Evolutionary conservation across 2,113 vertebrate genomes (phyloP).

Genomic region (Actinemys pallida): DNA sequence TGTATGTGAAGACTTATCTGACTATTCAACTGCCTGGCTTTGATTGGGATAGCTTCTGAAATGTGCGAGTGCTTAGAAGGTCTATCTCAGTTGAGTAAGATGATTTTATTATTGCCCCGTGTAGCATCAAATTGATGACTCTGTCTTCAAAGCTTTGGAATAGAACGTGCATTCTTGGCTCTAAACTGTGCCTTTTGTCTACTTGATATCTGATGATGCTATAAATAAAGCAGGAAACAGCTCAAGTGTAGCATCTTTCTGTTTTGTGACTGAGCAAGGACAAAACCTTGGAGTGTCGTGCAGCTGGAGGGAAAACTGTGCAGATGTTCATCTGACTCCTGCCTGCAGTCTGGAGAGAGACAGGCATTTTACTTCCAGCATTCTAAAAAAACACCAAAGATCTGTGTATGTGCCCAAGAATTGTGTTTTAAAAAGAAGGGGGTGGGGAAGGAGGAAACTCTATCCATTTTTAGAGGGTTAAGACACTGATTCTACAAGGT

Average conservation of each 20-base stretch:
- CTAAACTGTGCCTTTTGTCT: not conserved
- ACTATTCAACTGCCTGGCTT: not conserved
- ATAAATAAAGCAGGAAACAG: not conserved
- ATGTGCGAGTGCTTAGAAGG: not conserved
- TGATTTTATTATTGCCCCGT: not conserved
- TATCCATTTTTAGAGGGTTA: not conserved
- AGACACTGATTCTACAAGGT: not conserved
- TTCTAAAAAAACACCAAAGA: not conserved
- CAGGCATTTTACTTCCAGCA: not conserved
- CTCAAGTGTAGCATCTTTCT: not conserved
- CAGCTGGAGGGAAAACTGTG: fast-evolving
- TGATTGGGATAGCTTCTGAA: not conserved
- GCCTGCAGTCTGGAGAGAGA: not conserved
- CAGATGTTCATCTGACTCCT: not conserved
- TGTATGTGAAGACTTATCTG: not conserved
- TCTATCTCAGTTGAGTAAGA: not conserved
- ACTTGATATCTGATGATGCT: not conserved
- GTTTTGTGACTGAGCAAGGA: not conserved
- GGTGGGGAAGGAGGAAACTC: too few species aligned
- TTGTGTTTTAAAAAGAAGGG: fast-evolving
- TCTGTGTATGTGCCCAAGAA: not conserved
- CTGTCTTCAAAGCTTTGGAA: not conserved
- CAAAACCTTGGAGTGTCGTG: not conserved
- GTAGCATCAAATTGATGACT: not conserved
- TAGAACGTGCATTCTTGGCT: not conserved